A percentile compares a stretch with the other conserved stretches of the same genome.
These are phyloP conservation scores for Dryomyza anilis DNA, from an alignment of 2,888 invertebrate species.

Conservation along the genomic window DNA sequence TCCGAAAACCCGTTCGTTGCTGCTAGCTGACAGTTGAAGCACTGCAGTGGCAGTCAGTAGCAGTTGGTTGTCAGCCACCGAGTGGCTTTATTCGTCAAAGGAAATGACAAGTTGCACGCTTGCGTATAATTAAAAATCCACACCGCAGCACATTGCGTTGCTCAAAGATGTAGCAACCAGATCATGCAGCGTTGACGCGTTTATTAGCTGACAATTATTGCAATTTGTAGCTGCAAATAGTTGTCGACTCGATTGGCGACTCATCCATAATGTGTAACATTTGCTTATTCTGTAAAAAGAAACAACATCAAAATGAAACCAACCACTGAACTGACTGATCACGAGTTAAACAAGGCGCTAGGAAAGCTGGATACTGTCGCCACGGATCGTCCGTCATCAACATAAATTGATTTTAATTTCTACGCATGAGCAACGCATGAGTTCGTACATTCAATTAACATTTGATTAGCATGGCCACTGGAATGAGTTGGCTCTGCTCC, in stretches of 20 bases:
- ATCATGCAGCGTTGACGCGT: not conserved
- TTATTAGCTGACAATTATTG: not conserved
- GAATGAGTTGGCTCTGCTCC: conserved; percentile 25
- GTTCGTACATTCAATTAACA: conserved; percentile 29
- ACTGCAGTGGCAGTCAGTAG: not conserved
- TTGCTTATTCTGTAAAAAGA: not conserved
- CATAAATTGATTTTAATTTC: conserved; percentile 17
- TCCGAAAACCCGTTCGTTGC: not conserved
- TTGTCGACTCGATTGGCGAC: too few relatives aligned
- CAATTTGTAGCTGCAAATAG: too few relatives aligned
- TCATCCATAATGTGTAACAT: too few relatives aligned
- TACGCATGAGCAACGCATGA: conserved; percentile 15
- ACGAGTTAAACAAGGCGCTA: not conserved
- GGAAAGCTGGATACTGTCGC: not conserved
- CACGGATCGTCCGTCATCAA: conserved; percentile 4
- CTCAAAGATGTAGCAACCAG: too few relatives aligned
- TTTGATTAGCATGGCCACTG: conserved; percentile 27
- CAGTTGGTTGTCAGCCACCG: not conserved
- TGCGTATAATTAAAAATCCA: conserved; percentile 38
- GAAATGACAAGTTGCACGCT: conserved; percentile 50
- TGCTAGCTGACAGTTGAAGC: not conserved
- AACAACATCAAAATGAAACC: not conserved
- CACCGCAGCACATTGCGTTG: not conserved
- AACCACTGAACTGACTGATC: not conserved
- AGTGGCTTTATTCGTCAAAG: conserved; percentile 48